phyloP scores from a whole-genome alignment of 1,140 invertebrate genomes.

The Pseudomyrmex gracilis region DNA sequence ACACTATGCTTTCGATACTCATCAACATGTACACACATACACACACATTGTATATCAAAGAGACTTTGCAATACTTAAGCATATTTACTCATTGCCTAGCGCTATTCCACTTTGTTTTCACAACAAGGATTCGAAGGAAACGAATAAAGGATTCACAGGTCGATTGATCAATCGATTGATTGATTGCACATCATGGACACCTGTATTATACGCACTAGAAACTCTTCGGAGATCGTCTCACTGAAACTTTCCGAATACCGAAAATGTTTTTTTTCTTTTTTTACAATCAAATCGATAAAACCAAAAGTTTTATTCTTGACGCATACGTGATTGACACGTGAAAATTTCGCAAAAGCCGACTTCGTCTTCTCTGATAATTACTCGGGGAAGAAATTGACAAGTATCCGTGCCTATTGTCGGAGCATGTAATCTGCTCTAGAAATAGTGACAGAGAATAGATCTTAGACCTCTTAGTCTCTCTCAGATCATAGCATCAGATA shows the following conservation, averaged over 20 bases:
- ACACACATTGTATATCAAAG: slow-evolving; percentile 17
- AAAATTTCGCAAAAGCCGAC: slow-evolving; percentile 7
- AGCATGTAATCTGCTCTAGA: slow-evolving; percentile 83
- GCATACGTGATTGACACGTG: background rate
- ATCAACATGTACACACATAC: background rate
- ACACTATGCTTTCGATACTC: slow-evolving; percentile 59
- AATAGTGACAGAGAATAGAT: slow-evolving; percentile 73
- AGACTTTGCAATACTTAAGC: background rate
- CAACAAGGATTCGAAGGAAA: slow-evolving; percentile 21
- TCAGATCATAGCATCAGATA: slow-evolving; percentile 66
- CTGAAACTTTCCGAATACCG: background rate
- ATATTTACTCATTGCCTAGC: slow-evolving; percentile 29
- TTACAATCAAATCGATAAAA: background rate
- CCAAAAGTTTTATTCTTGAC: background rate
- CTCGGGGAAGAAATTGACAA: slow-evolving; percentile 22
- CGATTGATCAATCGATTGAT: slow-evolving; percentile 5
- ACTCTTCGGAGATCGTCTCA: background rate
- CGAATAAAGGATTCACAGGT: background rate
- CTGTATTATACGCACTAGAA: slow-evolving; percentile 33
- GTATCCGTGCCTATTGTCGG: slow-evolving; percentile 76
- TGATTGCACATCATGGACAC: slow-evolving; percentile 36
- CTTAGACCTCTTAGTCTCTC: slow-evolving; percentile 53
- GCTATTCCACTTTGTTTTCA: slow-evolving; percentile 23
- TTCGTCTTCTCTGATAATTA: slow-evolving; percentile 56
- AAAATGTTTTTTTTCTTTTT: background rate